Evolutionary conservation across 2,797 vertebrate genomes (phyloP).

Genomic region (Nasua narica): DNA sequence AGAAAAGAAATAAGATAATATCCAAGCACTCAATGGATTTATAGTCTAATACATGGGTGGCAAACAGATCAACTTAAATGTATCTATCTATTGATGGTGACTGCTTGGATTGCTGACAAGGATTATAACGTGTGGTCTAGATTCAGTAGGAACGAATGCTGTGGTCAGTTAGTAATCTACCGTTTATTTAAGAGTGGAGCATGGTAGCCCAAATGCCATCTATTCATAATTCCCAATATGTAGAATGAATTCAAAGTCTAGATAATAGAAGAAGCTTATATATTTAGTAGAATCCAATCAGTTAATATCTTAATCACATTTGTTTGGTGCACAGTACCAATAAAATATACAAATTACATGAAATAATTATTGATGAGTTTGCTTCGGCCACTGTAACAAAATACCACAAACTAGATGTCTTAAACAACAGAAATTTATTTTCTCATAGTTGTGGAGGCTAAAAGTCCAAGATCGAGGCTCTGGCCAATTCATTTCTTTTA

Average conservation of each 20-base stretch:
- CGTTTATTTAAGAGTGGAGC: neutral
- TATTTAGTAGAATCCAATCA: neutral
- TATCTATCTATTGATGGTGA: neutral
- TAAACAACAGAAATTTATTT: neutral
- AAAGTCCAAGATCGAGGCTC: neutral
- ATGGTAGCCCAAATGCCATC: neutral
- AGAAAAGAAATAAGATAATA: slow-evolving; percentile 20
- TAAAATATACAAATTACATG: neutral
- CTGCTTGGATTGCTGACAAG: neutral
- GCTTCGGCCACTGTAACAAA: neutral
- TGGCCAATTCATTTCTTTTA: neutral
- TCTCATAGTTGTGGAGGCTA: neutral
- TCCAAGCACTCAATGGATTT: neutral
- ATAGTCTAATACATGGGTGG: neutral
- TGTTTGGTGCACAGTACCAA: neutral
- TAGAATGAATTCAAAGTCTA: neutral
- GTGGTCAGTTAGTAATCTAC: neutral
- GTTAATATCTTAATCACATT: neutral
- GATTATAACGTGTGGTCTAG: neutral
- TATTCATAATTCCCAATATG: neutral
- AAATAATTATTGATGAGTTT: neutral
- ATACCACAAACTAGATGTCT: neutral
- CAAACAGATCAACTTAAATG: neutral
- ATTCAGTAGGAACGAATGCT: neutral
- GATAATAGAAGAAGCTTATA: neutral